These are phyloP conservation scores for Marcusenius ussheri DNA, from an alignment of 2,113 vertebrate genomes.

Conservation along the genomic window DNA sequence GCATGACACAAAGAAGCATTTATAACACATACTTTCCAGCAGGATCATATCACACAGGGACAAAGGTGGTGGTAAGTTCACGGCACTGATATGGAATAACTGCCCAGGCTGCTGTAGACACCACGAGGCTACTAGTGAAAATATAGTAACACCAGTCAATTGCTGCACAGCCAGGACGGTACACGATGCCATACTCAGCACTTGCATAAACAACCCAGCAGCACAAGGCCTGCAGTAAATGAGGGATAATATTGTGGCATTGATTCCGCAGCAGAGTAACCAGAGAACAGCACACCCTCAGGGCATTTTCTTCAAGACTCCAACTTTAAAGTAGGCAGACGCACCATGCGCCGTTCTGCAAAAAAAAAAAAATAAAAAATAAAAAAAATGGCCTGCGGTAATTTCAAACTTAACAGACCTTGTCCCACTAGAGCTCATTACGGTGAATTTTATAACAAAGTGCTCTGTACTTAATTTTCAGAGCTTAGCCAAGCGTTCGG, in stretches of 20 bases:
- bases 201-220: constrained; percentile 28
- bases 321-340: constrained; percentile 69
- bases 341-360: constrained; percentile 67
- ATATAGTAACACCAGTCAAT: constrained; percentile 34
- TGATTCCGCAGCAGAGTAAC: constrained; percentile 38
- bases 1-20: neutral
- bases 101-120: neutral
- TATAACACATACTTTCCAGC: neutral
- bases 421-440: constrained; percentile 92
- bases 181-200: neutral
- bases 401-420: constrained; percentile 83
- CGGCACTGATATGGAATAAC: neutral
- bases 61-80: neutral
- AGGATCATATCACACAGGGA: neutral
- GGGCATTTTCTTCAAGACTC: constrained; percentile 62
- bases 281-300: constrained; percentile 45
- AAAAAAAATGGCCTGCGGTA: constrained; percentile 72
- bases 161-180: constrained; percentile 11
- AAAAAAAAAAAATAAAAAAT: constrained; percentile 25
- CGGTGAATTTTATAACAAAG: constrained; percentile 82
- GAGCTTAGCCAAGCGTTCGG: constrained; percentile 70
- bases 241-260: constrained; percentile 42
- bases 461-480: constrained; percentile 82
- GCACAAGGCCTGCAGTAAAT: constrained; percentile 41
- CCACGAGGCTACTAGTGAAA: neutral